phyloP scores from a whole-genome alignment of 2,888 invertebrate genomes.

The Trissoscelio sp. region DNA sequence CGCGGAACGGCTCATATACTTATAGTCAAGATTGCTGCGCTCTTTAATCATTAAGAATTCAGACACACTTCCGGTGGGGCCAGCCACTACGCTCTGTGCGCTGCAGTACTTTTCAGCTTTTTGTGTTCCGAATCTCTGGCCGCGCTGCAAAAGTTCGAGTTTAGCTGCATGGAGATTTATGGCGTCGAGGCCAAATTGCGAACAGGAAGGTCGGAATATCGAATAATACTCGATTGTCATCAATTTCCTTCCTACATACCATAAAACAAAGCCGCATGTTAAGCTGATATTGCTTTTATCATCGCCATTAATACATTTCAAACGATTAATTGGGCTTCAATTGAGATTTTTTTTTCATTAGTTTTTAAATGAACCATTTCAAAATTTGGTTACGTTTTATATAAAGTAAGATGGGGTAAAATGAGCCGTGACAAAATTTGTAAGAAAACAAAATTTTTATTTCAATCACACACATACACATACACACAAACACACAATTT shows the following conservation, averaged over 20 bases:
- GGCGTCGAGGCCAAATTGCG: slow-evolving; percentile 18
- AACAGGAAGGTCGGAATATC: slow-evolving; percentile 27
- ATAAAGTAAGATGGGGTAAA: no score
- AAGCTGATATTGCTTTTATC: no score
- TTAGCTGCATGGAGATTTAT: slow-evolving; percentile 10
- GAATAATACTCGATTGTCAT: slow-evolving; percentile 23
- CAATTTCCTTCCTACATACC: slow-evolving; percentile 25
- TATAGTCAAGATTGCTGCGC: slow-evolving; percentile 28
- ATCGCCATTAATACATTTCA: no score
- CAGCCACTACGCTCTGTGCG: slow-evolving; percentile 2
- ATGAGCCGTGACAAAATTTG: no score
- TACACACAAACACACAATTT: no score
- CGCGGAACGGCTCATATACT: slow-evolving; percentile 24
- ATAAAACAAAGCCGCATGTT: slow-evolving; percentile 16
- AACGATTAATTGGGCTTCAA: no score
- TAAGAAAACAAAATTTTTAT: no score
- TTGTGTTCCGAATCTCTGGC: slow-evolving; percentile 8
- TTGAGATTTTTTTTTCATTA: no score
- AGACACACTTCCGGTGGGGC: slow-evolving; percentile 15
- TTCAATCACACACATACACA: no score
- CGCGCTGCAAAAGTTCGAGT: background rate
- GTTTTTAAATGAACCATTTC: no score
- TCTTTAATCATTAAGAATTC: slow-evolving; percentile 38
- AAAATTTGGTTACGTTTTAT: no score
- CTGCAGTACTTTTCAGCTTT: slow-evolving; percentile 4